These are phyloP conservation scores for Stictocephala bisonia DNA, from an alignment of 2,888 invertebrate species.

Conservation along the genomic window DNA sequence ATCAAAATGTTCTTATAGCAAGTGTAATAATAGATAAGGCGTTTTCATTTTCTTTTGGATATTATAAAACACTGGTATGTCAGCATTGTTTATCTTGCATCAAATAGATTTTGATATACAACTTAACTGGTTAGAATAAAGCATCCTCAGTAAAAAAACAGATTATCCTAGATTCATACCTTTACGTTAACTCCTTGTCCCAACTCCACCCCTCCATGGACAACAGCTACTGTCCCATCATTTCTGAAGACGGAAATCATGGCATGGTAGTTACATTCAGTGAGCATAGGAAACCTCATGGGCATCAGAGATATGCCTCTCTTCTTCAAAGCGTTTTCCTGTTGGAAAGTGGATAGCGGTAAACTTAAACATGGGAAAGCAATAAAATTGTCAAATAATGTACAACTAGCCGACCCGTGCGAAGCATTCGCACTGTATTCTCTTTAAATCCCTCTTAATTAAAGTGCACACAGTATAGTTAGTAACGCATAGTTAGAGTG, in stretches of 20 bases:
- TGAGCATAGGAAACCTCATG: constrained; percentile 73
- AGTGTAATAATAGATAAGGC: too few species aligned
- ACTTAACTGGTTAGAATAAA: too few species aligned
- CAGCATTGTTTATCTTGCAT: constrained; percentile 52
- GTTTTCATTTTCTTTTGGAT: too few species aligned
- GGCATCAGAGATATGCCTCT: constrained; percentile 75
- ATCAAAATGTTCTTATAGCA: too few species aligned
- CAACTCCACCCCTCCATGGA: constrained; percentile 79
- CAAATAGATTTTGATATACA: not conserved
- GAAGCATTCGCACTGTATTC: too few species aligned
- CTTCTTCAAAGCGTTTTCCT: constrained; percentile 85
- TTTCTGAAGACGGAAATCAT: constrained; percentile 76
- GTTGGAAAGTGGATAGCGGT: constrained; percentile 49
- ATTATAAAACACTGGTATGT: constrained; percentile 60
- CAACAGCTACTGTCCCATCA: constrained; percentile 77
- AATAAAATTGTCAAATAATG: too few species aligned
- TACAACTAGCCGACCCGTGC: too few species aligned
- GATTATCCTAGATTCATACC: constrained; percentile 58
- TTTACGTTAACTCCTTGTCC: constrained; percentile 89
- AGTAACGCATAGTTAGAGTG: too few species aligned
- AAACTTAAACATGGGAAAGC: not conserved
- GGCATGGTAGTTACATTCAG: constrained; percentile 70
- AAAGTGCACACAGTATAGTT: too few species aligned
- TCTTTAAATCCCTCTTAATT: too few species aligned
- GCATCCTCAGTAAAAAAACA: too few species aligned